Percentiles rank a stretch among this genome's conserved stretches.
Conservation (phyloP, 2,113 vertebrate genomes). For the Oryzias woworae region DNA sequence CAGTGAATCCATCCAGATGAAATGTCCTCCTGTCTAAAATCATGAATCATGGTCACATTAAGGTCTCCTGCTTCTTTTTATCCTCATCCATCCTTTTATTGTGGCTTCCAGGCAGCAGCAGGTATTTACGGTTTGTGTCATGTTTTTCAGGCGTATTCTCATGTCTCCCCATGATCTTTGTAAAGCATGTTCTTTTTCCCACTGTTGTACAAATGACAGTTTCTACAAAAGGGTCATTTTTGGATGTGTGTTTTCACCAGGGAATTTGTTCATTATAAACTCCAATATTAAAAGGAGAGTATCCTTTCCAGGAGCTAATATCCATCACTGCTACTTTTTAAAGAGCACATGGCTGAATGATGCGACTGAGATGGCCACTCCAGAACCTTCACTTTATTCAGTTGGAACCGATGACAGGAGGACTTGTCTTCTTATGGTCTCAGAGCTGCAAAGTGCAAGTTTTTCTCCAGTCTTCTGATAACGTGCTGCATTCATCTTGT, state of each 20-base stretch:
- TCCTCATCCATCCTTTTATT: constrained; percentile 41
- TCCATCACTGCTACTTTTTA: too few species aligned
- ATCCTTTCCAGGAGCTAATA: too few species aligned
- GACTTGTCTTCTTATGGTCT: too few species aligned
- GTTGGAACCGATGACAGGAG: too few species aligned
- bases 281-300: too few species aligned
- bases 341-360: too few species aligned
- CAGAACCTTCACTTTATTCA: too few species aligned
- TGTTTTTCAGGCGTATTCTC: constrained; percentile 16
- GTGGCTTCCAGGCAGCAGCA: constrained; percentile 31
- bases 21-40: constrained; percentile 34
- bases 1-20: constrained; percentile 45
- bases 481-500: too few species aligned
- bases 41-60: constrained; percentile 41
- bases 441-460: too few species aligned
- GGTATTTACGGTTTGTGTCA: constrained; percentile 30
- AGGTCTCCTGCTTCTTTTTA: constrained; percentile 36
- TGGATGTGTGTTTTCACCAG: too few species aligned
- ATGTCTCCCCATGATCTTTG: constrained; percentile 9
- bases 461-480: too few species aligned
- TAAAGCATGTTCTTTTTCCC: constrained; percentile 3
- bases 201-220: constrained; percentile 15
- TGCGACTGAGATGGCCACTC: too few species aligned
- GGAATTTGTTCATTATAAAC: constrained; percentile 8
- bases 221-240: background rate